These are phyloP conservation scores for Syngnathus floridae DNA, from an alignment of 2,113 vertebrate species.

Conservation along the genomic window DNA sequence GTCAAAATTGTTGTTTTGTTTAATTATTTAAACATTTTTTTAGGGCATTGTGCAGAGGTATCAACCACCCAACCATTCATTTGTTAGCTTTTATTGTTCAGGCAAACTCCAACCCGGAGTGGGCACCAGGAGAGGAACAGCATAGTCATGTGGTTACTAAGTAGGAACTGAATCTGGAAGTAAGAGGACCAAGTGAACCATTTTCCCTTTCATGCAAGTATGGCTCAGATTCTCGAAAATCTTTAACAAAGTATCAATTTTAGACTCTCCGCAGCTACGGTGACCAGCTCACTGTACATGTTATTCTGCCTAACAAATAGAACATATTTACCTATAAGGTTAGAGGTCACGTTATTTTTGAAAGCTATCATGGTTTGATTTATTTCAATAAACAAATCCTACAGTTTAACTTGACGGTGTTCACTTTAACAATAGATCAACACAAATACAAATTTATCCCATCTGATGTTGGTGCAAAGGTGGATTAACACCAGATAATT, in stretches of 20 bases:
- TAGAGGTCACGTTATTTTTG: neutral
- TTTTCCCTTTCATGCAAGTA: neutral
- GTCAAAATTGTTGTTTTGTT: neutral
- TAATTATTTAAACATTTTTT: too few species aligned
- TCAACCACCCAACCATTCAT: neutral
- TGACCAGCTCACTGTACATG: neutral
- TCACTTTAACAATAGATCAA: neutral
- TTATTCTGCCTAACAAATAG: neutral
- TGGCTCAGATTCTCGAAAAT: neutral
- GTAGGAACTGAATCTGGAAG: neutral
- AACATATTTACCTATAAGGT: neutral
- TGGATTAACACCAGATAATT: neutral
- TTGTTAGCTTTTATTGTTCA: neutral
- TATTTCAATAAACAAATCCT: neutral
- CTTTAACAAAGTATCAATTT: neutral
- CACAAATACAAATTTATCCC: neutral
- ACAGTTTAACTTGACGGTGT: neutral
- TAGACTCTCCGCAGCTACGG: neutral
- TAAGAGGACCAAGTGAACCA: neutral
- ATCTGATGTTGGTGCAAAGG: neutral
- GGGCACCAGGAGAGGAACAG: neutral
- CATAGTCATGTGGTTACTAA: neutral
- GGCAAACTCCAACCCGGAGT: neutral
- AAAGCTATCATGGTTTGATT: neutral
- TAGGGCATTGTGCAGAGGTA: neutral